A percentile compares a stretch with the other conserved stretches of the same genome.
Conservation (phyloP, 1,140 invertebrate species). For the Drosophila gunungcola region DNA sequence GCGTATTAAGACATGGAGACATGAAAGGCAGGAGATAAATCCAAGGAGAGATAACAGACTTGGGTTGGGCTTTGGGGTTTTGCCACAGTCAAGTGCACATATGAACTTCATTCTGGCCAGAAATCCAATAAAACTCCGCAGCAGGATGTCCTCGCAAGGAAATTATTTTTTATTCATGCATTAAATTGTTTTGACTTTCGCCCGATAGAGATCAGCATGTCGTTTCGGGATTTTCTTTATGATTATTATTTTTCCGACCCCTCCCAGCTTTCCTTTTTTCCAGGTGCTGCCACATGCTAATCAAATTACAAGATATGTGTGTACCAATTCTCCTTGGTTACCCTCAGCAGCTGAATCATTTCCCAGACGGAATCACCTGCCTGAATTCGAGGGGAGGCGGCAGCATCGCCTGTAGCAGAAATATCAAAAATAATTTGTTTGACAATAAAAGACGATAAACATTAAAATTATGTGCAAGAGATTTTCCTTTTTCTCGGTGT, state of each 20-base stretch:
- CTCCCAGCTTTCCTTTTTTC: constrained; percentile 5
- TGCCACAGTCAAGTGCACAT: constrained; percentile 47
- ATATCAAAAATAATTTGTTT: constrained; percentile 85
- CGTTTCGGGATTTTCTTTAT: constrained; percentile 60
- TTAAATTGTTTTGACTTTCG: constrained; percentile 81
- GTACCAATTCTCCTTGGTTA: constrained; percentile 34
- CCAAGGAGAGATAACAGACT: constrained; percentile 15
- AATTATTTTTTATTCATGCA: constrained; percentile 81
- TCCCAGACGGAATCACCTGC: constrained; percentile 58
- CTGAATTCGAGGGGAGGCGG: not conserved
- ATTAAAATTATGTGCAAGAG: constrained; percentile 83
- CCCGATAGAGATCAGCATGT: constrained; percentile 68
- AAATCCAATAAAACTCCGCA: constrained; percentile 73
- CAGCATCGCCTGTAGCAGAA: constrained; percentile 67
- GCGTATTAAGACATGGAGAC: constrained; percentile 25
- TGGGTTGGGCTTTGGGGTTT: constrained; percentile 21
- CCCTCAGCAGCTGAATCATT: constrained; percentile 69
- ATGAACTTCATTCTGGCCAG: constrained; percentile 28
- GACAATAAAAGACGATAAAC: constrained; percentile 85
- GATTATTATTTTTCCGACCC: constrained; percentile 63
- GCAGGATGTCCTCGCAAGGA: constrained; percentile 53
- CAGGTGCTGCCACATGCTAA: constrained; percentile 64
- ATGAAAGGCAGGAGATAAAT: constrained; percentile 46
- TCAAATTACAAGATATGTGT: constrained; percentile 74
- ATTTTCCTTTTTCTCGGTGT: constrained; percentile 45